Percentiles rank a stretch among this genome's conserved stretches.
Conservation (phyloP, 1,140 invertebrate genomes). For the Diprion similis region DNA sequence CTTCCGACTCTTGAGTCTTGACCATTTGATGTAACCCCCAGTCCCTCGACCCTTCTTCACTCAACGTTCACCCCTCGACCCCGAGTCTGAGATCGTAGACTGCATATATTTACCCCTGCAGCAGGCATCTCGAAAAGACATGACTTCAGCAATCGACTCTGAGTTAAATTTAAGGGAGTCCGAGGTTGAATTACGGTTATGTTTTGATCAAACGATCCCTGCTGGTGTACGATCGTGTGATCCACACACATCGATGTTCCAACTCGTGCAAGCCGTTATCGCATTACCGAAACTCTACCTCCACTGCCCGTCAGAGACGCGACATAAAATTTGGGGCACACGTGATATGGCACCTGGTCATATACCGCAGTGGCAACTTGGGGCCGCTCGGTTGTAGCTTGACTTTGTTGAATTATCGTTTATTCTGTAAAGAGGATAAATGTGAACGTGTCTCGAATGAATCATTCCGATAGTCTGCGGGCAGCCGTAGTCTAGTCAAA, state of each 20-base stretch:
- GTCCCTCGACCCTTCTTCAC: not conserved
- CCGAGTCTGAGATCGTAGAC: not conserved
- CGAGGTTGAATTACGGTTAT: too few species aligned
- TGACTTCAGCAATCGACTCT: too few species aligned
- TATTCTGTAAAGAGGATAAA: constrained; percentile 56
- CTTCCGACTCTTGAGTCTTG: not conserved
- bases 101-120: not conserved
- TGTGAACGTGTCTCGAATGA: constrained; percentile 49
- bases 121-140: too few species aligned
- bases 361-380: constrained; percentile 12
- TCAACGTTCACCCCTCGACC: not conserved
- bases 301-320: too few species aligned
- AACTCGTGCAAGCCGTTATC: too few species aligned
- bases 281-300: too few species aligned
- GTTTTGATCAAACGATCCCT: too few species aligned
- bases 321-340: constrained; percentile 24
- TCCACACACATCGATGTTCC: too few species aligned
- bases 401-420: constrained; percentile 55
- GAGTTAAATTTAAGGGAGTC: too few species aligned
- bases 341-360: not conserved
- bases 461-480: not conserved
- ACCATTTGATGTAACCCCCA: not conserved
- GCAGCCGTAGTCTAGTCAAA: too few species aligned
- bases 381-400: constrained; percentile 45
- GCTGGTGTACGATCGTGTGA: too few species aligned